These are phyloP conservation scores for Simalia tracyae DNA, from an alignment of 2,797 vertebrate species.

Conservation along the genomic window DNA sequence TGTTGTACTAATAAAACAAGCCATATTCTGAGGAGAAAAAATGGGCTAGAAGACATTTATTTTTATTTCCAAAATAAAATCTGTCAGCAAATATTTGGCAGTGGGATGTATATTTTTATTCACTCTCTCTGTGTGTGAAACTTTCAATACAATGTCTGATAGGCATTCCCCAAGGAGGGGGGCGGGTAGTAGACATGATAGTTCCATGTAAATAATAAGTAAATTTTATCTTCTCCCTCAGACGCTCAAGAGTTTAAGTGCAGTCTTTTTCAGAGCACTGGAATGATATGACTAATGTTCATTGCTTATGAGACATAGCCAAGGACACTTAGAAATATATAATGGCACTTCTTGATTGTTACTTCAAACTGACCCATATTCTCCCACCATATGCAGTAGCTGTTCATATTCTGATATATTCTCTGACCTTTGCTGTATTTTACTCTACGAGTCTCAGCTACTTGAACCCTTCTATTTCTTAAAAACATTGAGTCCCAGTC, in stretches of 20 bases:
- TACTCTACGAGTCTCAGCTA: neutral
- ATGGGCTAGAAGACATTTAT: slow-evolving; percentile 53
- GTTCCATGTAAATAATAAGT: slow-evolving; percentile 34
- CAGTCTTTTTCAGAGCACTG: slow-evolving; percentile 37
- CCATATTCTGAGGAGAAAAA: slow-evolving; percentile 54
- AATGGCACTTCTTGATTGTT: neutral
- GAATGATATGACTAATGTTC: slow-evolving; percentile 35
- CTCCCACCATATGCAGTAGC: neutral
- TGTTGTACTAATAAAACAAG: slow-evolving; percentile 45
- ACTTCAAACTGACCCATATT: neutral
- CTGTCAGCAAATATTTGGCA: slow-evolving; percentile 52
- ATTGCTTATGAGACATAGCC: slow-evolving; percentile 49
- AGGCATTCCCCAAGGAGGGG: slow-evolving; percentile 37
- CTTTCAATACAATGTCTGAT: slow-evolving; percentile 52
- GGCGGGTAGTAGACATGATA: slow-evolving; percentile 9
- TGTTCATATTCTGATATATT: neutral
- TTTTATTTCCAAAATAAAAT: slow-evolving; percentile 58
- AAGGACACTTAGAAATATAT: slow-evolving; percentile 28
- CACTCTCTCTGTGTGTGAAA: slow-evolving; percentile 42
- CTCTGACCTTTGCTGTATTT: neutral
- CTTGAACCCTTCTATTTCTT: neutral
- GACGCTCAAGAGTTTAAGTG: slow-evolving; percentile 23
- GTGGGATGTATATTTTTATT: slow-evolving; percentile 18
- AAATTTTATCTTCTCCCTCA: slow-evolving; percentile 36
- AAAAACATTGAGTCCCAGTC: neutral